Evolutionary conservation across 1,140 invertebrate genomes (phyloP).

Genomic region (Ceratitis capitata): DNA sequence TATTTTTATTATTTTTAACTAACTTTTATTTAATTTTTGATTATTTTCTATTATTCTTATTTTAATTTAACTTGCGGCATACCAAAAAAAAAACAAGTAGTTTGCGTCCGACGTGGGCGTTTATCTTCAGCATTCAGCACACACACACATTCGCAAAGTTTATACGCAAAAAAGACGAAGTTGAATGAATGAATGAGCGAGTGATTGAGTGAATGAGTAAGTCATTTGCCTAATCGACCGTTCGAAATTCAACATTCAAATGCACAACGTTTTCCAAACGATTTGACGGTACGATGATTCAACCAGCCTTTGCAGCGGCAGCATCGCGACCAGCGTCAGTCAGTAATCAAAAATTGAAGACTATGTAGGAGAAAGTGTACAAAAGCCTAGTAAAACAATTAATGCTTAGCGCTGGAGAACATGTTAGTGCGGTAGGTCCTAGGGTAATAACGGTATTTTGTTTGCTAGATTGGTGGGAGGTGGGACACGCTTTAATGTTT

Average conservation of each 20-base stretch:
- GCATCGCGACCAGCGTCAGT: neutral
- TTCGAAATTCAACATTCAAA: neutral
- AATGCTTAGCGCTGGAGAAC: no score
- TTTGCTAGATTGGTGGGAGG: constrained; percentile 4
- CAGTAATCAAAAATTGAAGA: neutral
- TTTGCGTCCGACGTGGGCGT: neutral
- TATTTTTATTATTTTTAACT: neutral
- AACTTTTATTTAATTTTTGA: neutral
- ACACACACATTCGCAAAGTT: neutral
- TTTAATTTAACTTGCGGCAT: neutral
- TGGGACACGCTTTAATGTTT: neutral
- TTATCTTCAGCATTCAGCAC: neutral
- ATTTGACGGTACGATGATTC: neutral
- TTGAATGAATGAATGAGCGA: no score
- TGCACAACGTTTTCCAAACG: neutral
- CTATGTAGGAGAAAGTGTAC: neutral
- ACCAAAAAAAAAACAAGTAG: neutral
- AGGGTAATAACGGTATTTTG: neutral
- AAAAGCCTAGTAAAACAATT: neutral
- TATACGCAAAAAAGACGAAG: neutral
- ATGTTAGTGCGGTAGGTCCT: neutral
- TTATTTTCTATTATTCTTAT: neutral
- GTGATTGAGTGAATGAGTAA: neutral
- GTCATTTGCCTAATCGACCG: neutral
- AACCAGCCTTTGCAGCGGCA: neutral